Base-by-base conservation (phyloP, 1,140 invertebrate genomes). In the Formica exsecta region DNA sequence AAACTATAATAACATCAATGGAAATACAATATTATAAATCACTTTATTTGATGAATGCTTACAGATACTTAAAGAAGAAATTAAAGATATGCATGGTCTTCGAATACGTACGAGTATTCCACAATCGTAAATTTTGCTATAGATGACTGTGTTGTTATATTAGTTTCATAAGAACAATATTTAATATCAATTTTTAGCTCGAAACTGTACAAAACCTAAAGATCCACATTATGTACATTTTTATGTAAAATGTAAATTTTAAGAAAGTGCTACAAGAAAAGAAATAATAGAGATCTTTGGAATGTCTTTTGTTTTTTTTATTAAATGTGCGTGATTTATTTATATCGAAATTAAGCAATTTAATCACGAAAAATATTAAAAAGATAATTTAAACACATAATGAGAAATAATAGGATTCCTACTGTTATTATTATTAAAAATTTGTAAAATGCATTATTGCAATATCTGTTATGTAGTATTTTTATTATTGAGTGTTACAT, bases 81-180 rank as follows among this genome's bases (percentile, higher is more conserved):
- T 98, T 70, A 97, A 97, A 93, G 96, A 97, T 85, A 98, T 98
- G 97, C 98, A 98, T 95, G 98, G 98, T 1, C 96, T 98, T 57
- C 95, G 97, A 87, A 97, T 98, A 88, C 96, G 96, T 84, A 98
- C 97, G 5, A 94, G 94, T 29, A 91, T 96, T 38, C 93, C 96
- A 32, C 77, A 86, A 22, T 76, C 88, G 0, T 94, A 89, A 70
- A 79, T 80, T 66, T 62, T 83, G 22, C 4, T 4, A 64, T 5
- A 6, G 9, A 54, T 13, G 19, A 64, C 25, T 44, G 2, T n/a
- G 32, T 48, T 57, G 16, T 71, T 16, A 32, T 11, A 29, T 29
- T 29, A 29, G 11, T 81, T 81, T 71, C 19, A 22, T 1, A 32
- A 41, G 11, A 54, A n/a, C 9, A 22, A 81, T 44, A 44, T 32